Conservation (phyloP, 2,888 invertebrate genomes). For the Chrysomela aeneicollis region DNA sequence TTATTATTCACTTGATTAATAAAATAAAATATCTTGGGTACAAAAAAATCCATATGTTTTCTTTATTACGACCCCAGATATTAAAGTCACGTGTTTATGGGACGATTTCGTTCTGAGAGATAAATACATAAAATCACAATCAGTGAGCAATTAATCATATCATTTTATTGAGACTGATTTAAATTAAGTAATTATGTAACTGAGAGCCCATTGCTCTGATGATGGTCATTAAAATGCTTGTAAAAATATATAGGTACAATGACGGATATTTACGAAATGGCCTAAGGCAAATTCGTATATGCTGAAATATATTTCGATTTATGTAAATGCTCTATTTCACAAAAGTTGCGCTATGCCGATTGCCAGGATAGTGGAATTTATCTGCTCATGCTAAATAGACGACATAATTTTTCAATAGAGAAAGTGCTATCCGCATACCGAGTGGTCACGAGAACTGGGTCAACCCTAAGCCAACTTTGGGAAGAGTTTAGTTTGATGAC, state of each 20-base stretch:
- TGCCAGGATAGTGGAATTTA: neutral
- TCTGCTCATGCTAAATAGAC: neutral
- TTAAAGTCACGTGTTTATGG: no score
- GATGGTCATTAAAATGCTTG: neutral
- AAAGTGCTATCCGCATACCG: neutral
- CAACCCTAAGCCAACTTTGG: neutral
- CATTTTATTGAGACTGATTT: neutral
- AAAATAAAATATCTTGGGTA: no score
- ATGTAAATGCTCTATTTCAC: conserved; percentile 2
- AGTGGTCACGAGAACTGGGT: neutral
- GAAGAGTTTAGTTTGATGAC: neutral
- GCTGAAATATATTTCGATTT: neutral
- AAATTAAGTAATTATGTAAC: neutral
- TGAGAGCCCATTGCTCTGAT: neutral
- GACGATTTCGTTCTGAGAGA: neutral
- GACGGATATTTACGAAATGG: neutral
- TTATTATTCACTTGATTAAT: no score
- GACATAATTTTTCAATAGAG: neutral
- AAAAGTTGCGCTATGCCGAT: neutral
- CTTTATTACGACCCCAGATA: no score
- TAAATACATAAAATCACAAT: neutral
- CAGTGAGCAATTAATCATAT: neutral
- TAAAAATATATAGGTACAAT: neutral
- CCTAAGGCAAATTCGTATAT: neutral
- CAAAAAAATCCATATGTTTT: no score